phyloP scores from a whole-genome alignment of 2,113 vertebrate species.

The Montifringilla adamsi region DNA sequence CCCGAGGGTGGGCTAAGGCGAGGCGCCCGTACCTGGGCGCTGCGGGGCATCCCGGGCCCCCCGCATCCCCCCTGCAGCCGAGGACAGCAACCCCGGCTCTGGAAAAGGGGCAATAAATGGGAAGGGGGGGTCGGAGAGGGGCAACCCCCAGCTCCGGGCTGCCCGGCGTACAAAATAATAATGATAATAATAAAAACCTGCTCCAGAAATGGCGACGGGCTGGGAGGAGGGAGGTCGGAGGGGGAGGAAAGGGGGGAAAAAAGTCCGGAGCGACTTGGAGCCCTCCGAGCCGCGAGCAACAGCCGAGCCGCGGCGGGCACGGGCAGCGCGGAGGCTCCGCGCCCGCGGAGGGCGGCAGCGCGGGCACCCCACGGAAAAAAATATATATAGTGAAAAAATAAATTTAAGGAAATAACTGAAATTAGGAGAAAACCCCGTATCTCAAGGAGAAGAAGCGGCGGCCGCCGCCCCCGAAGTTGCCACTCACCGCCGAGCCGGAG shows the following conservation, averaged over 20 bases:
- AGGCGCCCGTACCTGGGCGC: constrained; percentile 53
- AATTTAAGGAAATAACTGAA: background rate
- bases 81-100: background rate
- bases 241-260: background rate
- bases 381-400: background rate
- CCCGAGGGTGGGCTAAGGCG: background rate
- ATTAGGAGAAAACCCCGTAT: background rate
- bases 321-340: background rate
- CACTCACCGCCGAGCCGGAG: constrained; percentile 85
- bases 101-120: background rate
- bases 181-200: background rate
- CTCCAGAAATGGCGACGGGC: constrained; percentile 72
- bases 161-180: background rate
- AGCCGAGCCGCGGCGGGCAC: constrained; percentile 54
- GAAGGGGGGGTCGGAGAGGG: background rate
- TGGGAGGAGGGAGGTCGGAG: background rate
- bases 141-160: background rate
- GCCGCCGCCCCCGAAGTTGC: background rate
- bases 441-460: background rate
- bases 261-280: constrained; percentile 38
- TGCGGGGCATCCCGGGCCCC: constrained; percentile 28
- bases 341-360: background rate
- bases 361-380: background rate
- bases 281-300: constrained; percentile 63
- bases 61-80: background rate